Conservation (phyloP, 2,888 invertebrate genomes). For the Harpalus rubripes region DNA sequence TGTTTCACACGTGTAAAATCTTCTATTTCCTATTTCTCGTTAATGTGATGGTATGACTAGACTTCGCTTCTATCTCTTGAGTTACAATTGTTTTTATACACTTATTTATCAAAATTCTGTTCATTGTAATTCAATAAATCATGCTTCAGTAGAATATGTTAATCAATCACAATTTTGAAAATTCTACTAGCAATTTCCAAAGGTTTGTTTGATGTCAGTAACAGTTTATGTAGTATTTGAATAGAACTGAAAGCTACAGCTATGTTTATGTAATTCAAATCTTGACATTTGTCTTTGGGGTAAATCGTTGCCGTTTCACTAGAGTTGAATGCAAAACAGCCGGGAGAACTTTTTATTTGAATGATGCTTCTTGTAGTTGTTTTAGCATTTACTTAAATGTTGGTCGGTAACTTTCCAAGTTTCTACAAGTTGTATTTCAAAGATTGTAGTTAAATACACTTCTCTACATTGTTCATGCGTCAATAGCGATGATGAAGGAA, state of each 20-base stretch:
- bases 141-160: too few relatives aligned
- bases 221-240: not conserved
- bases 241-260: not conserved
- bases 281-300: slow-evolving; percentile 10
- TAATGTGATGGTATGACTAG: too few relatives aligned
- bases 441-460: slow-evolving; percentile 40
- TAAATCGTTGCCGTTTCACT: slow-evolving; percentile 5
- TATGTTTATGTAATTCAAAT: slow-evolving; percentile 35
- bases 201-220: too few relatives aligned
- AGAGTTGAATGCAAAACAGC: slow-evolving; percentile 29
- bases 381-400: slow-evolving; percentile 37
- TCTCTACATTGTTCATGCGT: not conserved
- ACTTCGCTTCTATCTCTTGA: too few relatives aligned
- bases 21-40: too few relatives aligned
- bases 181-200: too few relatives aligned
- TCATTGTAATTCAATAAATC: too few relatives aligned
- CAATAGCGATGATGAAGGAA: not conserved
- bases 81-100: too few relatives aligned
- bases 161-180: too few relatives aligned
- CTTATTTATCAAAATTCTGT: too few relatives aligned
- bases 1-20: too few relatives aligned
- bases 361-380: slow-evolving; percentile 42
- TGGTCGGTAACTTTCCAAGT: slow-evolving; percentile 22
- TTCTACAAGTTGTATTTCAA: slow-evolving; percentile 13
- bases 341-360: slow-evolving; percentile 32